Evolutionary conservation across 2,888 invertebrate species (phyloP).

Genomic region (Eupeodes latifasciatus): DNA sequence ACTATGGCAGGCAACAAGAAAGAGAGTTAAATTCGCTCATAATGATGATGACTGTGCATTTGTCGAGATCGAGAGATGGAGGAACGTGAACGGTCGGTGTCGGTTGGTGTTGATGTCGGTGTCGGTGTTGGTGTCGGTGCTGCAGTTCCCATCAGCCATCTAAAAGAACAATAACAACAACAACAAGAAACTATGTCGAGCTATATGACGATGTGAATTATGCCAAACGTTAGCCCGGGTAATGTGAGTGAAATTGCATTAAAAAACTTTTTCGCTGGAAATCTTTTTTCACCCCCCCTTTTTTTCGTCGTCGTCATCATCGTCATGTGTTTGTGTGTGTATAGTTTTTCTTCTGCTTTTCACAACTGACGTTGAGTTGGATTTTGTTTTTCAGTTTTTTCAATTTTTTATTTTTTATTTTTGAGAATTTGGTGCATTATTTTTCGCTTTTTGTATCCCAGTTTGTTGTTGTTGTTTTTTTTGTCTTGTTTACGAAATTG

Average conservation of each 20-base stretch:
- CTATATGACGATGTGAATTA: conserved; percentile 63
- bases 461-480: conserved; percentile 19
- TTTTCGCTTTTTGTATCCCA: conserved; percentile 12
- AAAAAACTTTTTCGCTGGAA: conserved; percentile 73
- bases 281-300: conserved; percentile 58
- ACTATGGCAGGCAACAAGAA: neutral
- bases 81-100: conserved; percentile 9
- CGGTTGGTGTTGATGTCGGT: neutral
- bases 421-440: conserved; percentile 13
- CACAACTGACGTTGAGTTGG: conserved; percentile 18
- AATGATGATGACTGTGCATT: conserved; percentile 75
- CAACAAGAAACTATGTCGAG: conserved; percentile 13
- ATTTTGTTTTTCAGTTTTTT: conserved; percentile 5
- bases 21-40: conserved; percentile 53
- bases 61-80: conserved; percentile 19
- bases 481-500: conserved; percentile 68
- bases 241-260: conserved; percentile 76
- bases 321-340: neutral
- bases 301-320: neutral
- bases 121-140: neutral
- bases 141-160: neutral
- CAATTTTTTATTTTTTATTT: neutral
- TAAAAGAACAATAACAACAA: conserved; percentile 6
- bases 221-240: conserved; percentile 74
- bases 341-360: conserved; percentile 8